A percentile compares a stretch with the other conserved stretches of the same genome.
phyloP scores from a whole-genome alignment of 2,113 vertebrate species.

The Mionectes macconnelli region DNA sequence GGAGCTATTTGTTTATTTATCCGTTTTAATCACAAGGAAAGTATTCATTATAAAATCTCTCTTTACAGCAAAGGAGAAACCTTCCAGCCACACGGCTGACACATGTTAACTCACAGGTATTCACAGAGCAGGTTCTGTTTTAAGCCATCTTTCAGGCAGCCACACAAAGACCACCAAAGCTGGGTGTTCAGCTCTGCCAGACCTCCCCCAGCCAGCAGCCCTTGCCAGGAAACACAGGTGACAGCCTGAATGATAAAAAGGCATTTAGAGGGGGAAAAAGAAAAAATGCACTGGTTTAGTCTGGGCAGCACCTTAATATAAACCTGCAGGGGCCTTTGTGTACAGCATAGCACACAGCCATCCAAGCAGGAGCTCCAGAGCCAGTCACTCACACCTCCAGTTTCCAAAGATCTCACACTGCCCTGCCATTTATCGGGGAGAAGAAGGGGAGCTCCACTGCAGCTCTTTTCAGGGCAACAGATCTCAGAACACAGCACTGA shows the following conservation, averaged over 20 bases:
- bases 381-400: neutral
- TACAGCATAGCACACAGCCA: conserved; percentile 55
- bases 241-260: conserved; percentile 76
- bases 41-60: conserved; percentile 66
- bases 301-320: conserved; percentile 72
- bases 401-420: neutral
- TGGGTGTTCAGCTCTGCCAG: conserved; percentile 68
- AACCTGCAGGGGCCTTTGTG: conserved; percentile 69
- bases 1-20: conserved; percentile 63
- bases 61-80: conserved; percentile 56
- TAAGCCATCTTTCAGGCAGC: conserved; percentile 70
- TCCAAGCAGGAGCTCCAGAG: conserved; percentile 40
- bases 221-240: conserved; percentile 76
- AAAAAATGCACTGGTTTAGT: conserved; percentile 69
- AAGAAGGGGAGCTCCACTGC: neutral
- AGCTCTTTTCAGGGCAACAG: neutral
- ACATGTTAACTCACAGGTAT: conserved; percentile 67
- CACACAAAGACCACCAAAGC: conserved; percentile 69
- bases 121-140: conserved; percentile 74
- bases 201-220: conserved; percentile 71
- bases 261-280: conserved; percentile 67
- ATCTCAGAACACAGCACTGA: neutral
- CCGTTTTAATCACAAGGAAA: conserved; percentile 68
- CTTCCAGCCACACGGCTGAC: conserved; percentile 65
- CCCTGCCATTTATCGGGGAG: neutral